Conservation (phyloP, 2,797 vertebrate species). For the Mallotus villosus region DNA sequence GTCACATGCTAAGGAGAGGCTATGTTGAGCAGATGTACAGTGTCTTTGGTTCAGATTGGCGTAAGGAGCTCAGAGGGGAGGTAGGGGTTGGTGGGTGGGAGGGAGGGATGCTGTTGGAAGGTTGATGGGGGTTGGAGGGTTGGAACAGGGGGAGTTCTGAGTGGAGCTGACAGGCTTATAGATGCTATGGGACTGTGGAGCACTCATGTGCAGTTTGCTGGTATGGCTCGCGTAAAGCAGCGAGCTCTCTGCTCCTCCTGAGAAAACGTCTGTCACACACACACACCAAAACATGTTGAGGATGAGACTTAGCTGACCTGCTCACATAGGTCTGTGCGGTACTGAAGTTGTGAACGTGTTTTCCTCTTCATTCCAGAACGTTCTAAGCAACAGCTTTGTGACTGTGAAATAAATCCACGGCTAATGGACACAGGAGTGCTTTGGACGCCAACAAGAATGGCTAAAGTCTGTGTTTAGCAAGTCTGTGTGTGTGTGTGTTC, state of each 20-base stretch:
- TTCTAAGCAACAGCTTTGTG: background rate
- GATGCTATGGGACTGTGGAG: conserved; percentile 53
- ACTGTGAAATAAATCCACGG: background rate
- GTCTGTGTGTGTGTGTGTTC: background rate
- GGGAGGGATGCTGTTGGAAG: conserved; percentile 23
- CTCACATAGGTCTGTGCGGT: background rate
- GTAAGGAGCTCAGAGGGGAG: conserved; percentile 50
- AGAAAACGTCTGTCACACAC: conserved; percentile 26
- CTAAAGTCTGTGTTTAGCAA: background rate
- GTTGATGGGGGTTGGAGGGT: background rate
- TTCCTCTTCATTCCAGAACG: background rate
- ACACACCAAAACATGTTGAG: conserved; percentile 18
- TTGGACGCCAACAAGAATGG: background rate
- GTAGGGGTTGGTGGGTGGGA: conserved; percentile 44
- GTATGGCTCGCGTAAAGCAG: conserved; percentile 14
- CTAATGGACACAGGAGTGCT: background rate
- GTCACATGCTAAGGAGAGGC: conserved; percentile 60
- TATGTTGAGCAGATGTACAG: conserved; percentile 71
- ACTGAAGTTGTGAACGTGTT: background rate
- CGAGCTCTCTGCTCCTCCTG: conserved; percentile 34
- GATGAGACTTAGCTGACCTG: background rate
- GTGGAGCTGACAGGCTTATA: conserved; percentile 56
- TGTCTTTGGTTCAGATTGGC: conserved; percentile 65
- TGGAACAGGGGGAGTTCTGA: background rate
- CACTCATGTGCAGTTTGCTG: conserved; percentile 36